Evolutionary conservation across 2,797 vertebrate genomes (phyloP).

Genomic region (Cirrhinus mrigala): DNA sequence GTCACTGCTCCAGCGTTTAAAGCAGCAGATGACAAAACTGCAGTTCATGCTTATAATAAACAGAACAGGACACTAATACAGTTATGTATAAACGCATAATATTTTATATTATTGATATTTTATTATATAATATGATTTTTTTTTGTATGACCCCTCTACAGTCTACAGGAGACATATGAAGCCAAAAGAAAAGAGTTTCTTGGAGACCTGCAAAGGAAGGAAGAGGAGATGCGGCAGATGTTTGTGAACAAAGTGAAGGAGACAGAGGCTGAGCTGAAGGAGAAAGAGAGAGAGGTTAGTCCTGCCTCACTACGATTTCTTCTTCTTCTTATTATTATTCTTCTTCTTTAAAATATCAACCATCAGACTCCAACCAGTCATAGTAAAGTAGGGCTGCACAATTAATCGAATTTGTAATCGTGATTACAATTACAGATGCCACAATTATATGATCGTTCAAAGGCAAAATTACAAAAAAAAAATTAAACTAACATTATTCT

Average conservation of each 20-base stretch:
- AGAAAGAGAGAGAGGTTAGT: conserved; percentile 95
- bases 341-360: too few relatives aligned
- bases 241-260: conserved; percentile 99
- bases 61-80: background rate
- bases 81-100: background rate
- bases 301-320: background rate
- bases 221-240: conserved; percentile 99
- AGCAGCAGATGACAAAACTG: background rate
- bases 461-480: too few relatives aligned
- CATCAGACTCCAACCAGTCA: background rate
- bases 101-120: background rate
- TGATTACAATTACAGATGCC: too few relatives aligned
- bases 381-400: too few relatives aligned
- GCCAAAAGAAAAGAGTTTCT: conserved; percentile 98
- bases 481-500: too few relatives aligned
- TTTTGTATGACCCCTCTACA: conserved; percentile 59
- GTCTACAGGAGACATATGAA: conserved; percentile 97
- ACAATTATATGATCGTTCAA: too few relatives aligned
- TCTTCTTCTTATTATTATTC: too few relatives aligned
- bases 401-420: too few relatives aligned
- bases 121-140: background rate
- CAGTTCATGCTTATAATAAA: background rate
- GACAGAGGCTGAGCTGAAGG: conserved; percentile 95
- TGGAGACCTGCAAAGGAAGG: conserved; percentile 92
- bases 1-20: background rate